Conservation (phyloP, 2,113 vertebrate species). For the Lasiurus borealis region DNA sequence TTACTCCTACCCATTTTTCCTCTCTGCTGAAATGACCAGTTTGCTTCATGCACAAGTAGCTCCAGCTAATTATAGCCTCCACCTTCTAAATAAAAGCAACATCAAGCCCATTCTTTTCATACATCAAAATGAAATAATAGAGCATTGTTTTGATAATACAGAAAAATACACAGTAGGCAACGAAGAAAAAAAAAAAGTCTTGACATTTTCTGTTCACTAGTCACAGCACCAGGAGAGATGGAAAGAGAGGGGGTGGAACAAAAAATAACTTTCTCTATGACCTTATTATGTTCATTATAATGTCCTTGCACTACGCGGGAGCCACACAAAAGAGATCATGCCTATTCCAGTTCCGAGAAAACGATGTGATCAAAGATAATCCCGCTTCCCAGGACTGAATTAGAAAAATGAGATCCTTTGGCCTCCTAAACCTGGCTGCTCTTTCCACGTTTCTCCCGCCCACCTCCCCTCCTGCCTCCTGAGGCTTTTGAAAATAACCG, state of each 20-base stretch:
- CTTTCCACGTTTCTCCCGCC: constrained; percentile 40
- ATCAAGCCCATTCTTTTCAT: not conserved
- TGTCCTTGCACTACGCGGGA: not conserved
- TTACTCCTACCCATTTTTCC: not conserved
- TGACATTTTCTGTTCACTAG: constrained; percentile 16
- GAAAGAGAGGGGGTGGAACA: not conserved
- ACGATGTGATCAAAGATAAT: constrained; percentile 48
- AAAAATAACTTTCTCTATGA: not conserved
- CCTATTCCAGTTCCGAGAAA: not conserved
- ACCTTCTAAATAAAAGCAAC: not conserved
- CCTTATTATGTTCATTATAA: not conserved
- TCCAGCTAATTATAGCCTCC: not conserved
- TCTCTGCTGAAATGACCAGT: not conserved
- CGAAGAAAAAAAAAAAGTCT: not conserved
- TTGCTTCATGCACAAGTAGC: not conserved
- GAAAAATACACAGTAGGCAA: not conserved
- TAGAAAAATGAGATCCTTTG: constrained; percentile 17
- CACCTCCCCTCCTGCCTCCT: not conserved
- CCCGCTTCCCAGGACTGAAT: constrained; percentile 27
- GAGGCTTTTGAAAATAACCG: constrained; percentile 61
- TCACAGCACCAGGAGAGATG: not conserved
- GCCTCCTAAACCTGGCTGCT: not conserved
- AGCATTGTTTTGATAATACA: not conserved
- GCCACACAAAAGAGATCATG: not conserved
- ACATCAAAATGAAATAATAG: not conserved